phyloP scores from a whole-genome alignment of 2,113 vertebrate genomes.

The Lethenteron reissneri region DNA sequence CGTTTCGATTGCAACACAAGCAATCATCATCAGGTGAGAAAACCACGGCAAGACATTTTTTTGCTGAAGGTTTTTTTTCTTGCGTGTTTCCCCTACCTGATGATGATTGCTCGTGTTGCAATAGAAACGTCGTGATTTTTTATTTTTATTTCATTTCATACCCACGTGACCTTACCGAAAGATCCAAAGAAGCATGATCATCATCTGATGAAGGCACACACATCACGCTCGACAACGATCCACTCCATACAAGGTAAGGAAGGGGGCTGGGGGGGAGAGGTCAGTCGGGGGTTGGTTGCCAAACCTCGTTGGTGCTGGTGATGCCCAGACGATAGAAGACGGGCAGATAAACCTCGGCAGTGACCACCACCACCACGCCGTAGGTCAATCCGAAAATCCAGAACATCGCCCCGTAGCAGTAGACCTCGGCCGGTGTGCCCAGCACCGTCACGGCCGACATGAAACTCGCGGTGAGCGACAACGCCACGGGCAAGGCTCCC shows the following conservation, averaged over 20 bases:
- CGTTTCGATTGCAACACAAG: no score
- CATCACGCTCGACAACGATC: neutral
- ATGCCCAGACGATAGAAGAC: constrained; percentile 70
- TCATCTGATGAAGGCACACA: no score
- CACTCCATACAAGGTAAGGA: no score
- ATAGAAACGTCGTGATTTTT: no score
- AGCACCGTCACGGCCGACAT: constrained; percentile 82
- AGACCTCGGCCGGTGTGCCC: constrained; percentile 60
- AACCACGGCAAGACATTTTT: no score
- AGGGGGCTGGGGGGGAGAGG: neutral
- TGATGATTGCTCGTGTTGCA: no score
- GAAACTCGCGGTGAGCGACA: constrained; percentile 77
- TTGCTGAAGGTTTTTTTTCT: no score
- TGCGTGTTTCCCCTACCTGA: no score
- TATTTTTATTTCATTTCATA: no score
- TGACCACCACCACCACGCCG: constrained; percentile 29
- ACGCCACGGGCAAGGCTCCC: constrained; percentile 44
- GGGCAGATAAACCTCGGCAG: constrained; percentile 60
- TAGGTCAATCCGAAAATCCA: constrained; percentile 39
- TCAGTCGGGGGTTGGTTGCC: neutral
- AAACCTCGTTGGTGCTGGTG: constrained; percentile 64
- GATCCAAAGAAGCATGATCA: no score
- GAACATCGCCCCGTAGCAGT: constrained; percentile 44
- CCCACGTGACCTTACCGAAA: no score
- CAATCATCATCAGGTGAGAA: no score